A percentile compares a stretch with the other conserved stretches of the same genome.
These are phyloP conservation scores for Plagodis pulveraria DNA, from an alignment of 2,888 invertebrate species.

Conservation along the genomic window DNA sequence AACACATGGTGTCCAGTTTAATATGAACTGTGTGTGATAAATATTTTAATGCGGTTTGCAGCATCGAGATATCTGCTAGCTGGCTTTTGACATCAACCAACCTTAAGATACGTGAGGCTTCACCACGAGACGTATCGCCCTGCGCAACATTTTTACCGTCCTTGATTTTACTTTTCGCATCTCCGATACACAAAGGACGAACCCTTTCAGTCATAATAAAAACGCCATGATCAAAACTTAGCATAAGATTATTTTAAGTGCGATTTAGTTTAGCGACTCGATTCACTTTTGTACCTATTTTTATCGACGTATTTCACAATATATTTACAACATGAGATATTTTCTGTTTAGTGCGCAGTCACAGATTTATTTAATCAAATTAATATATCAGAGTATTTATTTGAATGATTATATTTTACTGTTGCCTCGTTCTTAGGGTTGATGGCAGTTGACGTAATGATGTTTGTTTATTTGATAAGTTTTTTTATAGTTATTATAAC, in stretches of 20 bases:
- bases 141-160: conserved; percentile 79
- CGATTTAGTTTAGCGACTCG: conserved; percentile 69
- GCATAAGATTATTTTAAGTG: conserved; percentile 76
- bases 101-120: conserved; percentile 78
- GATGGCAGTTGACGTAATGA: conserved; percentile 66
- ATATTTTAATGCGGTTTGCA: conserved; percentile 83
- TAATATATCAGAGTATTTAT: conserved; percentile 71
- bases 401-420: conserved; percentile 64
- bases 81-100: conserved; percentile 84
- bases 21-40: conserved; percentile 71
- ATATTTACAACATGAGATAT: conserved; percentile 65
- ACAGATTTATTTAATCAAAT: conserved; percentile 69
- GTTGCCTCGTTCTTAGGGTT: conserved; percentile 66
- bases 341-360: conserved; percentile 64
- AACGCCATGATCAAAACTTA: conserved; percentile 78
- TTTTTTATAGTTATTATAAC: conserved; percentile 60
- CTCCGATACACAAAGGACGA: conserved; percentile 56
- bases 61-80: conserved; percentile 85
- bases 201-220: conserved; percentile 69
- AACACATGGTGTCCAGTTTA: conserved; percentile 65
- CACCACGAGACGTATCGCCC: conserved; percentile 74
- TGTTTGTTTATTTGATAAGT: conserved; percentile 54
- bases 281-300: conserved; percentile 76
- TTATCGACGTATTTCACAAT: conserved; percentile 64
- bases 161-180: conserved; percentile 62